Conservation (phyloP, 2,113 vertebrate genomes). For the Eulemur macaco region DNA sequence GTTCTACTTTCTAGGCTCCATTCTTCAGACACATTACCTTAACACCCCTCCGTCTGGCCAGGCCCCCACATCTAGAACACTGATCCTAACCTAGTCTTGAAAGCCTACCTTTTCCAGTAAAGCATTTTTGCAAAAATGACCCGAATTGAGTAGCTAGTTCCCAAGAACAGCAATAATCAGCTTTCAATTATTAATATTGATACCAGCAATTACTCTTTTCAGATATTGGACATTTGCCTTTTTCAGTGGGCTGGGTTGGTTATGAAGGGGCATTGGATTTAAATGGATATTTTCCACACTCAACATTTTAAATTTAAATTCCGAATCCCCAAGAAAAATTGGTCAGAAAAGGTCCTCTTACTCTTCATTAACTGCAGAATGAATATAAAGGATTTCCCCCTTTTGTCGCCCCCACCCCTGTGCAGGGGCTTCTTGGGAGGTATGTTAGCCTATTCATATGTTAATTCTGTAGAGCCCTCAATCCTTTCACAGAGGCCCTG, state of each 20-base stretch:
- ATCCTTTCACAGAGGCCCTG: slow-evolving; percentile 69
- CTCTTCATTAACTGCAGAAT: slow-evolving; percentile 73
- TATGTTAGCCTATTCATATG: slow-evolving; percentile 74
- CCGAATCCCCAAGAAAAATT: slow-evolving; percentile 47
- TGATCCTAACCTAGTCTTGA: neutral
- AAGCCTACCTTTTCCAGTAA: neutral
- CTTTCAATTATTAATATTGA: neutral
- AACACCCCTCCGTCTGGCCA: neutral
- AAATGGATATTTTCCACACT: slow-evolving; percentile 29
- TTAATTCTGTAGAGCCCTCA: slow-evolving; percentile 65
- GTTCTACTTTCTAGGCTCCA: neutral
- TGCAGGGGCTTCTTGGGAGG: slow-evolving; percentile 75
- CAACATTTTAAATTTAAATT: slow-evolving; percentile 59
- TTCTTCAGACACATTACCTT: neutral
- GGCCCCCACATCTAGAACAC: neutral
- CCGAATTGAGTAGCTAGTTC: neutral
- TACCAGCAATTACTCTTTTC: neutral
- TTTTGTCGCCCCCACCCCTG: slow-evolving; percentile 48
- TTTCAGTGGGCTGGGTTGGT: neutral
- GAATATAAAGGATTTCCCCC: slow-evolving; percentile 56
- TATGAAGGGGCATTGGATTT: neutral
- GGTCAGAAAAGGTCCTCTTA: slow-evolving; percentile 52
- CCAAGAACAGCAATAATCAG: neutral
- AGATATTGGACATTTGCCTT: neutral
- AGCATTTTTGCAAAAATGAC: neutral